Conservation (phyloP, 2,888 invertebrate genomes). For the Meteorus cinctellus region DNA sequence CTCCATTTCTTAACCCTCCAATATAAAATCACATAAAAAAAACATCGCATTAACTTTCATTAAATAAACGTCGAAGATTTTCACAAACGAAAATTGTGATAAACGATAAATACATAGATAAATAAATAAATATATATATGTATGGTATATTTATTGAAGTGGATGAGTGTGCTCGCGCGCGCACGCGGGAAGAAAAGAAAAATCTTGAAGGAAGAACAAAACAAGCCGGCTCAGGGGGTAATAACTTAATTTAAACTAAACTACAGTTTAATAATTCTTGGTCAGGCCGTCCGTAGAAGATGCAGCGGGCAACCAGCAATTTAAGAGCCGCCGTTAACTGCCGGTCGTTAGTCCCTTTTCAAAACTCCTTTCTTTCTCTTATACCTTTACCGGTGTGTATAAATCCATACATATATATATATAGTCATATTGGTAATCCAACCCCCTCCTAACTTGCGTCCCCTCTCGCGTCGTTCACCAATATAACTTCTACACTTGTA, state of each 20-base stretch:
- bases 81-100: slow-evolving; percentile 15
- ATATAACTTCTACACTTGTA: slow-evolving; percentile 22
- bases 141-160: slow-evolving; percentile 8
- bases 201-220: slow-evolving; percentile 61
- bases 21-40: background rate
- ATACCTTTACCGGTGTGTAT: slow-evolving; percentile 51
- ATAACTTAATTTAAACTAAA: slow-evolving; percentile 75
- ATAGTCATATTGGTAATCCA: background rate
- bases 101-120: slow-evolving; percentile 1
- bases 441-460: slow-evolving; percentile 35
- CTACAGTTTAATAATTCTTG: slow-evolving; percentile 74
- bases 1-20: too few species aligned
- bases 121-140: background rate
- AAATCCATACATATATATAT: slow-evolving; percentile 39
- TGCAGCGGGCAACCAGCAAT: slow-evolving; percentile 72
- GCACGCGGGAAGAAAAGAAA: slow-evolving; percentile 36
- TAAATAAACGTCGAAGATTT: slow-evolving; percentile 33
- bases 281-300: slow-evolving; percentile 62
- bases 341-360: slow-evolving; percentile 74
- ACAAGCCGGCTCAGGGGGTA: slow-evolving; percentile 67
- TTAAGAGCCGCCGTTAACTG: slow-evolving; percentile 74
- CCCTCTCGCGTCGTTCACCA: slow-evolving; percentile 28
- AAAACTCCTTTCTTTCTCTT: slow-evolving; percentile 71
- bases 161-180: slow-evolving; percentile 8
- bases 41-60: slow-evolving; percentile 27